Conservation (phyloP, 2,888 invertebrate genomes). For the Eilema caniola region DNA sequence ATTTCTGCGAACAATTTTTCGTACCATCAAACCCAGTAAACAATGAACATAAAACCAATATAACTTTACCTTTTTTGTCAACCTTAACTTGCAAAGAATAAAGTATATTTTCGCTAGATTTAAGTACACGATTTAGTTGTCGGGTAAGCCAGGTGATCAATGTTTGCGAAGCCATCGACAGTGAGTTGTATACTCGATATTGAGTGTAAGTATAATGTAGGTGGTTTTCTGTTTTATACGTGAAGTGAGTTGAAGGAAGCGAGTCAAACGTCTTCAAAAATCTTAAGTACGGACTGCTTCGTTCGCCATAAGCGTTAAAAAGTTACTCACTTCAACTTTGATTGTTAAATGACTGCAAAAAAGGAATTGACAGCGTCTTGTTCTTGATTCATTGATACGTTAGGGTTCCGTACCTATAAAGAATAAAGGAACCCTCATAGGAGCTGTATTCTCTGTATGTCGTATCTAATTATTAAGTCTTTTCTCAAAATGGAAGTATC, state of each 20-base stretch:
- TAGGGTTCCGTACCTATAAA: neutral
- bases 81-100: fast-evolving
- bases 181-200: constrained; percentile 33
- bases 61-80: neutral
- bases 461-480: too few relatives aligned
- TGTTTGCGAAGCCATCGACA: constrained; percentile 42
- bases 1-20: constrained; percentile 49
- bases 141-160: constrained; percentile 47
- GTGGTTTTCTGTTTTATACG: constrained; percentile 25
- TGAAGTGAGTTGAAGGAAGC: constrained; percentile 1
- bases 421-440: neutral
- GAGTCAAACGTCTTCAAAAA: neutral
- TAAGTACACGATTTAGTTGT: constrained; percentile 7
- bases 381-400: neutral
- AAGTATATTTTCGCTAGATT: constrained; percentile 9
- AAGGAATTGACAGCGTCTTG: neutral
- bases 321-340: neutral
- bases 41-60: constrained; percentile 31
- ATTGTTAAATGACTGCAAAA: neutral
- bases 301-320: neutral
- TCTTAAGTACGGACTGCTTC: neutral
- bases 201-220: constrained; percentile 19
- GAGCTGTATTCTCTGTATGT: neutral
- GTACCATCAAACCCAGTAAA: constrained; percentile 43
- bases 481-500: too few relatives aligned